Base-by-base conservation (phyloP, 2,797 vertebrate species). In the Alectoris magna region DNA sequence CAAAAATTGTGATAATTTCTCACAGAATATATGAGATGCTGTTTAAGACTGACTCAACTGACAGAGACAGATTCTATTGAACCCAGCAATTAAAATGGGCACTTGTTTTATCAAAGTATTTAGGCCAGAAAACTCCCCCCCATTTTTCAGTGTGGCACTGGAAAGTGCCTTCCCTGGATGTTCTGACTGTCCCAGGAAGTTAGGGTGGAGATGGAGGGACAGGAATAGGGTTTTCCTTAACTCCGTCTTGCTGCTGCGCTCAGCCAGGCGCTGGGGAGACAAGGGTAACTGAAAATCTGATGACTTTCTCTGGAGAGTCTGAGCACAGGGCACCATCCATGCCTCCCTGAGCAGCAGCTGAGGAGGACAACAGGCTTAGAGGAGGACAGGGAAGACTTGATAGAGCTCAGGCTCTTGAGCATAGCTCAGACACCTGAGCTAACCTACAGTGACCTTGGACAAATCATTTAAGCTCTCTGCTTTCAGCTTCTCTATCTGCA, bases 401-500 rank as follows among this genome's bases (percentile, higher is more conserved):
- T 59, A 38, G 72, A 89, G 49, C 55, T 91, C 84, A 78, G 58
- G 51, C 58, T 80, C 81, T 64, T 72, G 55, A 81, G 51, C 55
- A 87, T 66, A 85, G 90, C 78, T 95, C 78, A 88, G 93, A 82
- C 82, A 92, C 89, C 83, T 96, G 90, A 93, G 80, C 64, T 93
- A 80, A 92, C 71, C 78, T 69, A 14, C 67, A 51, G 36, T 78
- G 84, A 94, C 92, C 88, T 91, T 91, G 84, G 63, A 69, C 76
- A 95, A 95, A 95, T 44, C 48, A 91, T 87, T 93, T 94, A 89
- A 95, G 93, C 87, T 87, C 84, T 87, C 74, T 89, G 75, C 26
- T 90, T 91, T 90, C 9, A 10, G 23, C 64, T 95, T 72, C 51
- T 87, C 36, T 58, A 59, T 84, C 67, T 77, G 76, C 58, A 79